Evolutionary conservation across 1,140 invertebrate species (phyloP), one percentile per base, ranked within the genome.

Genomic region (Heterodera carotae): DNA sequence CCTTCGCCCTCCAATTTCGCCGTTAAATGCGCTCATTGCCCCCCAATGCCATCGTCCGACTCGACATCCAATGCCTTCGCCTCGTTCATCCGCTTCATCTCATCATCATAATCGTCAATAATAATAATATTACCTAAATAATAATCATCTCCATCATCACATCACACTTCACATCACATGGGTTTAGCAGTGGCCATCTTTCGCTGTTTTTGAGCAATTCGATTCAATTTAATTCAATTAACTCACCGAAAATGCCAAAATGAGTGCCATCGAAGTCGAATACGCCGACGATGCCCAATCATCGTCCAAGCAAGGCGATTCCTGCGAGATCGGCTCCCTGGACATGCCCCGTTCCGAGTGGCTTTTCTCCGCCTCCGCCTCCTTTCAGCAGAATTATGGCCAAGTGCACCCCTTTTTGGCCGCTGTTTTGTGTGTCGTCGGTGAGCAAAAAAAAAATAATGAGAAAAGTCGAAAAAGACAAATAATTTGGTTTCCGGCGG

Each of bases 391-490:
- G 29, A 60, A 64, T 25, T 91, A 91, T 78, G 81, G 83, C 4
- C 80, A 81, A 2, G 77, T 91, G 22, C 93, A 94, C 87, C 92
- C 92, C 1, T 92, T 92, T 87, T 84, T 92, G 25, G 91, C 91
- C 25, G 87, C 93, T 2, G 83, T 91, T 2, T 92, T 97, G 2
- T 96, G 94, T 87, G 88, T 93, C 31, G 93, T 96, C 81, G 94
- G 95, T 29, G 93, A 69, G 73, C 53, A 36, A 62, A 68, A 27
- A n/a, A 33, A 79, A 71, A 7, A n/a, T 5, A 22, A 53, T 43
- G 6, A 43, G 39, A 12, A 43, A 12, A 43, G 0, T 8, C 39
- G 12, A 8, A 8, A 43, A 43, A 12, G 39, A 43, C 39, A 43
- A 43, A 8, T 43, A 43, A 43, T 43, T 8, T 8, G 6, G 6